Evolutionary conservation across 1,140 invertebrate species (phyloP), one percentile per base, ranked within the genome.

Genomic region (Scaptomyza montana): DNA sequence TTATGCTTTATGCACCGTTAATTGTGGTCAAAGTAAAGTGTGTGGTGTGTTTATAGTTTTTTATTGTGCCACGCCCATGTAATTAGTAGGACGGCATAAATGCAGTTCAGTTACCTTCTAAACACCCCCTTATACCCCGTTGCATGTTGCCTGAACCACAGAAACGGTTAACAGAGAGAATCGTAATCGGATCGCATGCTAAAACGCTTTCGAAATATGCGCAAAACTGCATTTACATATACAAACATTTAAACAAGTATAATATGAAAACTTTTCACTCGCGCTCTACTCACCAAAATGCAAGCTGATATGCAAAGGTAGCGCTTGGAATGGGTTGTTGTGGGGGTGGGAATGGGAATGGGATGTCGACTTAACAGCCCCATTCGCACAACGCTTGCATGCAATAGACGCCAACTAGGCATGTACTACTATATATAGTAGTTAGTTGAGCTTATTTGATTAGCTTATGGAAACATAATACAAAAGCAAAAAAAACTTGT

Each of bases 111-210:
- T 87, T 89, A 82, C 84, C 82, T 80, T 74, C 57, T 54, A 41
- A 36, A 36, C 47, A 16, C 7, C 7, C 5, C 47, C 0, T 9
- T n/a, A 19, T 9, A 8, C 61, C 30, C 47, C 36, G 12, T 6
- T 33, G 4, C 13, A 3, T 36, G 60, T 5, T 46, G 50, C 28
- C n/a, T 43, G 39, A 86, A 60, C 74, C 82, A 86, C 63, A 78
- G 78, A 50, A 80, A 63, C 80, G 80, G 59, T 50, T 30, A 30
- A 30, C 28, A 30, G 28, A 30, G 28, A 30, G 28, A 30, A 6
- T 5, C 3, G 82, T 82, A 87, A 87, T 82, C 84, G 78, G 82
- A 87, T 87, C 82, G 82, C 84, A 87, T 87, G 82, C 76, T 79
- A 87, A 82, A 82, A 62, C 64, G 71, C 63, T 73, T 75, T 68